Evolutionary conservation across 2,888 invertebrate species (phyloP).

Genomic region (Nudaria mundana): DNA sequence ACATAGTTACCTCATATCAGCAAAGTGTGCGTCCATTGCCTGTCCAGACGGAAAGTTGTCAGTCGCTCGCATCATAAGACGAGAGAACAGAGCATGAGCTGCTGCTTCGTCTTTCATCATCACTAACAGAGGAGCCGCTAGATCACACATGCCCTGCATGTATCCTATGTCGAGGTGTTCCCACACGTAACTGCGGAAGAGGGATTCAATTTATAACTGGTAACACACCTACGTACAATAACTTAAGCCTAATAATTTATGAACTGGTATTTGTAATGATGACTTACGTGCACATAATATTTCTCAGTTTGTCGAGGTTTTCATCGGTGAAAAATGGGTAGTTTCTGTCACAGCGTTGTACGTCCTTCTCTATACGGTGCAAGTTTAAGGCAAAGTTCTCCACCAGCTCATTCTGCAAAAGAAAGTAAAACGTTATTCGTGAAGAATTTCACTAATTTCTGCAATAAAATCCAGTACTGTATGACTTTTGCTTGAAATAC

Average conservation of each 20-base stretch:
- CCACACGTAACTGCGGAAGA: constrained; percentile 95
- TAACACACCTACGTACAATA: too few species aligned
- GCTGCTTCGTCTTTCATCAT: constrained; percentile 95
- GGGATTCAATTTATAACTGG: not conserved
- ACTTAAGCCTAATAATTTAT: too few species aligned
- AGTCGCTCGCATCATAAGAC: constrained; percentile 94
- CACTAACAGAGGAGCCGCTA: constrained; percentile 95
- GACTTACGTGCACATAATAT: constrained; percentile 98
- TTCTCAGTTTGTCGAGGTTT: constrained; percentile 94
- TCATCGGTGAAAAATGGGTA: constrained; percentile 95
- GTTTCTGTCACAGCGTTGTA: constrained; percentile 96
- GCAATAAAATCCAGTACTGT: too few species aligned
- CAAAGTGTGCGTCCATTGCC: constrained; percentile 97
- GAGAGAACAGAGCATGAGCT: constrained; percentile 95
- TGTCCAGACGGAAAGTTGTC: constrained; percentile 96
- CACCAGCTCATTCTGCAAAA: constrained; percentile 88
- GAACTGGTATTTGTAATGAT: too few species aligned
- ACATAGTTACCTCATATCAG: constrained; percentile 94
- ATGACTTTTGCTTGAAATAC: too few species aligned
- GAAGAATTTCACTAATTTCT: too few species aligned
- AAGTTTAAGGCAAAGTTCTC: constrained; percentile 93
- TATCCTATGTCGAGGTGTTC: constrained; percentile 96
- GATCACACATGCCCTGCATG: constrained; percentile 99
- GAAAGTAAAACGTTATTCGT: too few species aligned
- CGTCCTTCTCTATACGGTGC: constrained; percentile 98